Evolutionary conservation across 2,113 vertebrate species (phyloP), one percentile per base, ranked within the genome.

Genomic region (Condylura cristata): DNA sequence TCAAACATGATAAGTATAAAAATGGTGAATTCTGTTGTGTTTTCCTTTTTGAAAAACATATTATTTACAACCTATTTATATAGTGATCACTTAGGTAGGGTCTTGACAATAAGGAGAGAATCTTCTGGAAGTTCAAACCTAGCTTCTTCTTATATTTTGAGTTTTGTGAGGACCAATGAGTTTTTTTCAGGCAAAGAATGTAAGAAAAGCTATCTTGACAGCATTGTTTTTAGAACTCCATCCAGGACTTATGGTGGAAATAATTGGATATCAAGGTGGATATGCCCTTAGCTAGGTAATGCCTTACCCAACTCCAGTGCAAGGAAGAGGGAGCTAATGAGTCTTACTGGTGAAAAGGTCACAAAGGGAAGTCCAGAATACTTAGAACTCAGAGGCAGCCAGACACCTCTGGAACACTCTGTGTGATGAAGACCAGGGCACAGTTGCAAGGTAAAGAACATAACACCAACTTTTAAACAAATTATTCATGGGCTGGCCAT

Each of bases 341-440:
- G 28, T 32, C 32, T 46, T 78, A 82, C 51, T 44, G 39, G 68
- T 32, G 11, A 44, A 12, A 16, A 51, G 26, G 37, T 60, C 26
- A 34, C 71, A 14, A 18, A 68, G 22, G 1, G 1, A 6, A n/a
- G 14, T 11, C 84, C 12, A 58, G n/a, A 65, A 18, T 46, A 6
- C 37, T 5, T 20, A 37, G 2, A 7, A 3, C 3, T 34, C 72
- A 4, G 11, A 16, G 32, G 28, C 0, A 63, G 41, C 20, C 16
- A 5, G 20, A 9, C 4, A 13, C 16, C 17, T 70, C 44, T 56
- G 6, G 8, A 8, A 18, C 9, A 26, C 17, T 17, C 0, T 13
- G 2, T 41, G 39, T 2, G 0, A 22, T 70, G 8, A 76, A 56
- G 34, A 9, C 16, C 1, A 2, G 22, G 3, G n/a, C 2, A 0